These are phyloP conservation scores for Aegotheles bennettii DNA, from an alignment of 2,113 vertebrate genomes.

Conservation along the genomic window DNA sequence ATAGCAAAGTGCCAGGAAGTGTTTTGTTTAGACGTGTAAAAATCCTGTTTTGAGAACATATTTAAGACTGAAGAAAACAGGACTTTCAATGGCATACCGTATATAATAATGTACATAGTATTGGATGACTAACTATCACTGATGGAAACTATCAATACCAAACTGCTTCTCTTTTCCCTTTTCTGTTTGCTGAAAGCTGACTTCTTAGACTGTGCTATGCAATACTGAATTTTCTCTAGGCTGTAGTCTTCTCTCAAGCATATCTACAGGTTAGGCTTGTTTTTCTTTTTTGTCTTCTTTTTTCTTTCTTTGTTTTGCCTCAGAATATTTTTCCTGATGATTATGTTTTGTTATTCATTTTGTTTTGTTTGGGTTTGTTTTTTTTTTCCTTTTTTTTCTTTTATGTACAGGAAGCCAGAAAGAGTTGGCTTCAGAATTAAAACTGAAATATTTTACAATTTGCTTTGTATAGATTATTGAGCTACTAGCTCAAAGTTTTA, in stretches of 20 bases:
- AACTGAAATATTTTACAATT: slow-evolving; percentile 84
- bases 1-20: slow-evolving; percentile 69
- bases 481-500: slow-evolving; percentile 77
- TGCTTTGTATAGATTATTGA: slow-evolving; percentile 82
- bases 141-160: slow-evolving; percentile 88
- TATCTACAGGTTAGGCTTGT: slow-evolving; percentile 85
- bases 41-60: slow-evolving; percentile 71
- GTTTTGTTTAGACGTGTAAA: slow-evolving; percentile 62
- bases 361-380: neutral
- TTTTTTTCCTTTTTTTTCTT: neutral
- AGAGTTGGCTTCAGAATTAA: slow-evolving; percentile 78
- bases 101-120: slow-evolving; percentile 86
- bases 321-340: slow-evolving; percentile 70
- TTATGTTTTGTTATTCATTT: slow-evolving; percentile 72
- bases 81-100: slow-evolving; percentile 74
- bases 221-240: slow-evolving; percentile 82
- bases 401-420: slow-evolving; percentile 76
- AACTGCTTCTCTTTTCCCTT: slow-evolving; percentile 78
- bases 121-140: slow-evolving; percentile 78
- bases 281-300: slow-evolving; percentile 13
- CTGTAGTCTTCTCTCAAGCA: slow-evolving; percentile 75
- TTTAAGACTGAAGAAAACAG: slow-evolving; percentile 72
- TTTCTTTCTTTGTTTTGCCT: slow-evolving; percentile 76
- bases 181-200: slow-evolving; percentile 82
- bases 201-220: slow-evolving; percentile 87